Evolutionary conservation across 1,140 invertebrate species (phyloP), one percentile per base, ranked within the genome.

Genomic region (Orius laevigatus): DNA sequence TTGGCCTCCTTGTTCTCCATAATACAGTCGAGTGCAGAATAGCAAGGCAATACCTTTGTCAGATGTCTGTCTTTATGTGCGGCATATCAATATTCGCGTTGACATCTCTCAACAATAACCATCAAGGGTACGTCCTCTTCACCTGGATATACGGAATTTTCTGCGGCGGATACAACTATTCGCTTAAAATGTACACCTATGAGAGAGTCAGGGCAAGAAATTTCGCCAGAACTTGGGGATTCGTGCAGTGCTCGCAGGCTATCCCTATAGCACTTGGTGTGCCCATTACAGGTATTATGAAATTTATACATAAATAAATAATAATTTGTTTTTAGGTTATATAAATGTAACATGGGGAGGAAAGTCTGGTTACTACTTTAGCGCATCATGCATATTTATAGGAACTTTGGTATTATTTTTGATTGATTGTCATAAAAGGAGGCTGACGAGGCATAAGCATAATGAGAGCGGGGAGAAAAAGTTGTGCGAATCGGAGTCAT

Each of bases 211-310:
- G 84, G 34, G 83, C 84, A 0, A 70, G 84, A 50, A 84, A 90
- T 62, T 90, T 90, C 63, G 81, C 84, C 0, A 70, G 83, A 48
- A 85, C 85, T 0, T 92, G 86, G 86, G 82, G 84, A 41, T 90
- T 85, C 62, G 78, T 90, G n/a, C 84, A 87, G 62, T 87, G 79
- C 57, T 83, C 81, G 3, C 85, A 89, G 60, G 80, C 82, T 1
- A 75, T 90, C 57, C 84, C 85, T 8, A 79, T 86, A n/a, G 75
- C 83, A 2, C 74, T 87, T 40, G 86, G 86, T 31, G 80, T 89
- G 18, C 84, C 84, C n/a, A 74, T 87, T 45, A 80, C 84, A 61
- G 79, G 85, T 87, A 67, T 62, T 14, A 20, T 18, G 40, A 3
- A 12, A 3, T 38, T 38, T 16, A 4, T 38, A 4, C 5, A 38